Base-by-base conservation (phyloP, 2,888 invertebrate genomes). In the Epsilonema sp. region DNA sequence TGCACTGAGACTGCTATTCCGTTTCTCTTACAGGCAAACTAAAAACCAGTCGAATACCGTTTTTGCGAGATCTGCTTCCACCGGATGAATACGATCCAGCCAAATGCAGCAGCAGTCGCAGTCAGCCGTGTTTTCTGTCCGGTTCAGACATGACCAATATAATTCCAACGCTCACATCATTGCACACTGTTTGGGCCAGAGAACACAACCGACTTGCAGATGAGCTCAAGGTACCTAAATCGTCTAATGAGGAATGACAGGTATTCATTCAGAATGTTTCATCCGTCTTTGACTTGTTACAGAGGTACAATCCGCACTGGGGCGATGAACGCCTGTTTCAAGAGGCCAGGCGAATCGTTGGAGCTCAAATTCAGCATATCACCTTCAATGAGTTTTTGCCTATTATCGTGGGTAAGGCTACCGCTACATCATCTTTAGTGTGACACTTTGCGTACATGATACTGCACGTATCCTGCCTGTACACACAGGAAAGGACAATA, bases 381-480 rank as follows among this genome's bases (percentile, higher is more conserved):
- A 64, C 66, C 8, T 70, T 61, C 55, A 59, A 58, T 24, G 68
- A 70, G 53, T 68, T 61, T 44, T 67, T 90, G 45, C 89, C 89
- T 0, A 74, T 86, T 45, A 72, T 90, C 44, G 73, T 90, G 8
- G 85, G 87, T 13, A 22, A 31, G 31, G 31, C 16, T n/a, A n/a
- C n/a, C n/a, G n/a, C n/a, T n/a, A n/a, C n/a, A n/a, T n/a, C n/a
- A n/a, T n/a, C n/a, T n/a, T n/a, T n/a, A n/a, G n/a, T n/a, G n/a
- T n/a, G n/a, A n/a, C n/a, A n/a, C n/a, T n/a, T n/a, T n/a, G n/a
- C n/a, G n/a, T n/a, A n/a, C n/a, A n/a, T n/a, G n/a, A n/a, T n/a
- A n/a, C n/a, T n/a, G n/a, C n/a, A n/a, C n/a, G n/a, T n/a, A n/a
- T n/a, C 38, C 26, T 26, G 2, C 26, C 37, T 4, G n/a, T 37